Percentiles rank a stretch among this genome's conserved stretches.
These are phyloP conservation scores for Zapus hudsonius DNA, from an alignment of 2,113 vertebrate genomes.

Conservation along the genomic window DNA sequence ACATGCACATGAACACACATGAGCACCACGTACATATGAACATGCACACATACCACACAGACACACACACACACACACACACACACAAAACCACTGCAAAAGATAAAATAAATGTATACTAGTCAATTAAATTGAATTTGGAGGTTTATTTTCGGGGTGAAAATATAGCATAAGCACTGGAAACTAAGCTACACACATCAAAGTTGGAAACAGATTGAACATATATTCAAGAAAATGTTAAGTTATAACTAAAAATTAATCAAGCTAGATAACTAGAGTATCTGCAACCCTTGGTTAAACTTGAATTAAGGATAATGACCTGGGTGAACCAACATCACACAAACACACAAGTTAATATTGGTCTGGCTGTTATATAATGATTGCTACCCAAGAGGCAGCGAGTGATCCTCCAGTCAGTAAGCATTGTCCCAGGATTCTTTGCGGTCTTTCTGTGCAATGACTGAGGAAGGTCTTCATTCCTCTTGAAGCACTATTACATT, in stretches of 20 bases:
- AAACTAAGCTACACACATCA: neutral
- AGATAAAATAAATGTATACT: neutral
- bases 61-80: too few species aligned
- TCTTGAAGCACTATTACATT: too few species aligned
- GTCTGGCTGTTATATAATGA: neutral
- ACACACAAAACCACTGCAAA: too few species aligned
- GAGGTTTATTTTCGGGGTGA: neutral
- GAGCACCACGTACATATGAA: too few species aligned
- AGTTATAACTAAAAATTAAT: neutral
- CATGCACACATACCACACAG: too few species aligned
- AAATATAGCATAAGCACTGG: neutral
- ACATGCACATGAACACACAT: too few species aligned
- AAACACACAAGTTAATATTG: neutral
- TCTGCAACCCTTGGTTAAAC: neutral
- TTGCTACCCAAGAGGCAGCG: neutral
- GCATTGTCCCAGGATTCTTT: too few species aligned
- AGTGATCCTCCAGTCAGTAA: too few species aligned
- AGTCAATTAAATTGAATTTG: neutral
- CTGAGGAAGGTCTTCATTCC: too few species aligned
- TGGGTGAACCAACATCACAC: neutral
- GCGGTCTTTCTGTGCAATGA: too few species aligned
- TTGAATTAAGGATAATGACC: neutral
- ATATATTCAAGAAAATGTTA: neutral
- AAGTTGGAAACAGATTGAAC: neutral
- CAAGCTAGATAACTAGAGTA: neutral